Base-by-base conservation (phyloP, 2,888 invertebrate species). In the Busseola fusca region DNA sequence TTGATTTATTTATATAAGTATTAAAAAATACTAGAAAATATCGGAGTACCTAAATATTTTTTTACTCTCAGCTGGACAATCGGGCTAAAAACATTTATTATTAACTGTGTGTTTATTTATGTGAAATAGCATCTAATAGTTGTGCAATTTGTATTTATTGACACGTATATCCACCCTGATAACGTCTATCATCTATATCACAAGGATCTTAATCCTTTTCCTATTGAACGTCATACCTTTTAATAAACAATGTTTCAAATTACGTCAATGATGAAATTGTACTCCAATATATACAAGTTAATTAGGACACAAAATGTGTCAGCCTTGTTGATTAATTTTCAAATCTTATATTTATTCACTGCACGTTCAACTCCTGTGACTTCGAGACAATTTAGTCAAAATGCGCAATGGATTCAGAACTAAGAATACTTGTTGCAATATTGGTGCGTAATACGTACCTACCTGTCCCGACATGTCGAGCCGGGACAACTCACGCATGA, bases 391-490 rank as follows among this genome's bases (percentile, higher is more conserved):
- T n/a, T 57, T 0, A 21, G 14, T 30, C 16, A 64, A 59, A 69
- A 62, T n/a, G 10, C 37, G 68, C 45, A 63, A 54, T 67, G 57
- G 27, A 74, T 42, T 6, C 14, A 10, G 5, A 48, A 52, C 50
- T 79, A 64, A 42, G 18, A 54, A 30, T 27, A 54, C 18, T 62
- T 37, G 37, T 77, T 59, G 56, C 52, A 48, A 56, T 82, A 68
- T 64, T 78, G 56, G 69, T 67, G 66, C 66, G 80, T 69, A 65
- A 64, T 40, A 40, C 50, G 37, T 88, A 90, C 91, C 14, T 68
- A 68, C 48, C 81, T 91, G 92, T 92, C 81, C 72, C 59, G 82
- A 92, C 92, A 83, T 91, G 93, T 86, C 81, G 82, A 30, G 57
- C 27, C 52, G 64, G 75, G 78, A 81, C 86, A 83, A 81, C 84